These are phyloP conservation scores for Pogonophryne albipinna DNA, from an alignment of 2,797 vertebrate species.

Conservation along the genomic window DNA sequence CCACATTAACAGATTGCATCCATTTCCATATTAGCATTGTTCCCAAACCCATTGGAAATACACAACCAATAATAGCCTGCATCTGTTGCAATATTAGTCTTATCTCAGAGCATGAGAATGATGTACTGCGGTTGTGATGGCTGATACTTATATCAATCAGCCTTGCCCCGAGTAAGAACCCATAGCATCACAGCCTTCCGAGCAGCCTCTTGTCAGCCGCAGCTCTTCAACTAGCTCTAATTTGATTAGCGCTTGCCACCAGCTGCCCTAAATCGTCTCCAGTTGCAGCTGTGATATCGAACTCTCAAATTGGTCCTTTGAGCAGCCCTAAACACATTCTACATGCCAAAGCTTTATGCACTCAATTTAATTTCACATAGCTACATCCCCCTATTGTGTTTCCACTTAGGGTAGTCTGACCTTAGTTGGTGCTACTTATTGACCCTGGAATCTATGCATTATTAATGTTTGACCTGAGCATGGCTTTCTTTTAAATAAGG, in stretches of 20 bases:
- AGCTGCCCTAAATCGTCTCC: slow-evolving; percentile 28
- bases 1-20: slow-evolving; percentile 24
- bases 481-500: not conserved
- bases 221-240: slow-evolving; percentile 45
- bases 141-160: slow-evolving; percentile 45
- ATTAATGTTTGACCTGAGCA: slow-evolving; percentile 1
- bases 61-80: slow-evolving; percentile 1
- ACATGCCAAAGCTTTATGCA: slow-evolving; percentile 5
- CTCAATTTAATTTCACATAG: not conserved
- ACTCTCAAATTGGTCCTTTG: not conserved
- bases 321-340: not conserved
- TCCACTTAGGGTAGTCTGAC: not conserved
- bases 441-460: slow-evolving; percentile 7
- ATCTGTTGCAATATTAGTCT: slow-evolving; percentile 27
- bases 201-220: slow-evolving; percentile 39
- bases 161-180: slow-evolving; percentile 15
- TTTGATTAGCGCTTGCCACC: slow-evolving; percentile 54
- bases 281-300: slow-evolving; percentile 14
- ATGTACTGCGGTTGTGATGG: slow-evolving; percentile 8
- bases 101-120: slow-evolving; percentile 30
- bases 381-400: not conserved
- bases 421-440: slow-evolving; percentile 17
- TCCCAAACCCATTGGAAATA: slow-evolving; percentile 40
- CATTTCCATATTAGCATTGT: slow-evolving; percentile 30
- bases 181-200: slow-evolving; percentile 27